Evolutionary conservation across 1,140 invertebrate genomes (phyloP), one percentile per base, ranked within the genome.

Genomic region (Lepidurus apus): DNA sequence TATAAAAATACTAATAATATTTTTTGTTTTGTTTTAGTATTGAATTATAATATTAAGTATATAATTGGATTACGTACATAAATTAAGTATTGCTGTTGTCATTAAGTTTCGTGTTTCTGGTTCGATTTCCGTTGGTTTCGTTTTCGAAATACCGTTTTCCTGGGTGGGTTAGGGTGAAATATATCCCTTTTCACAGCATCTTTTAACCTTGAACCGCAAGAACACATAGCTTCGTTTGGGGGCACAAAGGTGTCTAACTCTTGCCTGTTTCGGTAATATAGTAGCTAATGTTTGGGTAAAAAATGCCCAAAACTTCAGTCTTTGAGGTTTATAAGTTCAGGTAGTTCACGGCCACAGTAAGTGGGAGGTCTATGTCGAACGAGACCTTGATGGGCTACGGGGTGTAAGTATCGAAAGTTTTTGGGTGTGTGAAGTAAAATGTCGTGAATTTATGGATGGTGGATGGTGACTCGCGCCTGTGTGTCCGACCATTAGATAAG

Each of bases 401-500:
- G 34, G 34, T 65, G 21, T 21, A 65, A 65, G 53, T 65, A 65
- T 65, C 53, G 21, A 65, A 65, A 21, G 17, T 65, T 13, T 13
- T 65, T 65, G 53, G 53, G 53, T 21, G 53, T 65, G 53, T 21
- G 53, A 65, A 65, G 53, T 13, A 13, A 65, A 65, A 13, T 65
- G 53, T 65, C 53, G n/a, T 65, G 13, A 21, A 65, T 65, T 65
- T 65, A 65, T 65, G 53, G 53, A 21, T 21, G 47, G 47, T 65
- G 47, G 21, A 13, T 11, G 17, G 17, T 10, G 53, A 65, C 53
- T 65, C 34, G 34, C 34, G 34, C 34, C 34, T 34, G 34, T 34
- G 53, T 65, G 21, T 65, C 53, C 53, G 53, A 65, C 53, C 53
- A 65, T 65, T 65, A 65, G 53, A 65, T 65, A 65, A 65, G 53